Conservation (phyloP, 2,888 invertebrate species). For the Chirona hameri region DNA sequence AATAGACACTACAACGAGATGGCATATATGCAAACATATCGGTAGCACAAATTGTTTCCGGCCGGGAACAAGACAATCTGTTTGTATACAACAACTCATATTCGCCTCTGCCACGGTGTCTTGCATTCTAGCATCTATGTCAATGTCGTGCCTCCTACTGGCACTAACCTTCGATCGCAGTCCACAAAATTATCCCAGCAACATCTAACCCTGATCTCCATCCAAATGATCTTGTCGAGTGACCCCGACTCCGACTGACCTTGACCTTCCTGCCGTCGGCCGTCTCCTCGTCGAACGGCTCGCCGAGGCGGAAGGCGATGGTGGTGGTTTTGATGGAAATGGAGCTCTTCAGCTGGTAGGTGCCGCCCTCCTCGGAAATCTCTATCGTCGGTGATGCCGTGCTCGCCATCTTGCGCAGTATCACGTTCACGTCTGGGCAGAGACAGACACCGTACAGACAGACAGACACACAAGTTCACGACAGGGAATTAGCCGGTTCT, state of each 20-base stretch:
- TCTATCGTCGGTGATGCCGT: conserved; percentile 79
- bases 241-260: conserved; percentile 31
- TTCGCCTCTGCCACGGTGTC: neutral
- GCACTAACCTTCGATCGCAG: neutral
- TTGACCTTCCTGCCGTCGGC: conserved; percentile 72
- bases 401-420: conserved; percentile 82
- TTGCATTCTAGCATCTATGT: neutral
- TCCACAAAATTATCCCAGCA: neutral
- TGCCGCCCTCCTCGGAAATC: conserved; percentile 68
- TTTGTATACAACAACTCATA: neutral
- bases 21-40: too few species aligned
- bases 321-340: conserved; percentile 86
- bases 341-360: conserved; percentile 70
- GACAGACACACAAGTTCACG: too few species aligned
- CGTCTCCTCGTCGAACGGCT: conserved; percentile 86
- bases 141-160: neutral
- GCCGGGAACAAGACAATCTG: neutral
- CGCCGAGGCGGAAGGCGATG: conserved; percentile 61
- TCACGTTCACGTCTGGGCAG: conserved; percentile 83
- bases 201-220: neutral
- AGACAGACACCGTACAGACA: too few species aligned
- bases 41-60: too few species aligned
- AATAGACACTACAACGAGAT: too few species aligned
- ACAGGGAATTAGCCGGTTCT: too few species aligned
- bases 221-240: neutral